Percentiles rank a stretch among this genome's conserved stretches.
Conservation (phyloP, 1,140 invertebrate species). For the Drosophila kanapiae region DNA sequence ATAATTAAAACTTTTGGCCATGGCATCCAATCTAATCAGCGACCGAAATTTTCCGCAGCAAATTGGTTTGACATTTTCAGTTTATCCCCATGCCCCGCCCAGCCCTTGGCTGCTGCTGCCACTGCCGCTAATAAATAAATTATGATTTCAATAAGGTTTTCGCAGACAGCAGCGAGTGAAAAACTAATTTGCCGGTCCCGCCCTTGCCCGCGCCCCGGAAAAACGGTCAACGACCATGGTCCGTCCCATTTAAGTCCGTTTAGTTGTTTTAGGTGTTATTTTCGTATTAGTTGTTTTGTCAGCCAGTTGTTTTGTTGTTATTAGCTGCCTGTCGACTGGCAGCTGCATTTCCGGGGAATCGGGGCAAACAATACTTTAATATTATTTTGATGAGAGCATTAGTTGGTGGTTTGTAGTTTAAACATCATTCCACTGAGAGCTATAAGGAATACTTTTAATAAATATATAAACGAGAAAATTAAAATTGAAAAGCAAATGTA, state of each 20-base stretch:
- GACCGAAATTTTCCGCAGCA: slow-evolving; percentile 57
- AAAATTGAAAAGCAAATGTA: too few species aligned
- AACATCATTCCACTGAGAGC: neutral
- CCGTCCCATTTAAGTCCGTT: neutral
- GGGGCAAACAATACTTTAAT: slow-evolving; percentile 1
- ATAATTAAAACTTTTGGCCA: slow-evolving; percentile 75
- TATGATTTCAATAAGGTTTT: slow-evolving; percentile 77
- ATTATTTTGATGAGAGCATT: slow-evolving; percentile 6
- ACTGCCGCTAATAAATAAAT: slow-evolving; percentile 68
- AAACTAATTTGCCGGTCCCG: slow-evolving; percentile 57
- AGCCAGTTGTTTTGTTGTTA: neutral
- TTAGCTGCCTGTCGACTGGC: neutral
- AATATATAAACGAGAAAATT: too few species aligned
- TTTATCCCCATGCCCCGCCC: slow-evolving; percentile 29
- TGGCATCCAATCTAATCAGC: slow-evolving; percentile 71
- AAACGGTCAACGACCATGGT: neutral
- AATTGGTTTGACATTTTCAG: slow-evolving; percentile 71
- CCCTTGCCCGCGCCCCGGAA: slow-evolving; percentile 3
- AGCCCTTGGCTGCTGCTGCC: slow-evolving; percentile 11
- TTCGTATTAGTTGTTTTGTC: slow-evolving; percentile 22
- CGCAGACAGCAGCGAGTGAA: slow-evolving; percentile 32
- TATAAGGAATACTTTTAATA: neutral
- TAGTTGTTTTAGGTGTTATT: slow-evolving; percentile 35
- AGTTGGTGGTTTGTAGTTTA: neutral
- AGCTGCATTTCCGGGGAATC: slow-evolving; percentile 9